These are phyloP conservation scores for Nibea coibor DNA, from an alignment of 2,113 vertebrate species.

Conservation along the genomic window DNA sequence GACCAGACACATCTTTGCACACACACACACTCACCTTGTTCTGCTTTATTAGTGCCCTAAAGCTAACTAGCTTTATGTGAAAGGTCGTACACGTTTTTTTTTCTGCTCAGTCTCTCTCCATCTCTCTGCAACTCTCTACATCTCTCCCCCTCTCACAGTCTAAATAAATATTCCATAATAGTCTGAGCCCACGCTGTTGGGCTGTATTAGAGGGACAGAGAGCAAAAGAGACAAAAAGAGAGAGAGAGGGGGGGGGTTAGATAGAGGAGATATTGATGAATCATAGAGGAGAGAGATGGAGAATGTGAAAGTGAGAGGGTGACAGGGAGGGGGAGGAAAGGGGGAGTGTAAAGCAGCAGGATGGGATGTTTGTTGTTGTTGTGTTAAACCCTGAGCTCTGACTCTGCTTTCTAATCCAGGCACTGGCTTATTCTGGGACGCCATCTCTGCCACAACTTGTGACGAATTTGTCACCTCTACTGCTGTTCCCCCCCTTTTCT, in stretches of 20 bases:
- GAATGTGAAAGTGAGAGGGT: conserved; percentile 10
- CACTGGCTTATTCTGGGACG: conserved; percentile 26
- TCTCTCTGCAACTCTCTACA: conserved; percentile 35
- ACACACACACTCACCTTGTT: conserved; percentile 40
- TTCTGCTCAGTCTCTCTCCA: conserved; percentile 14
- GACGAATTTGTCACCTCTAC: conserved; percentile 56
- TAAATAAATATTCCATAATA: conserved; percentile 54
- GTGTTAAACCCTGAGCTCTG: conserved; percentile 31
- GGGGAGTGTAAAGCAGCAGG: not conserved
- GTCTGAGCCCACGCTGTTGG: conserved; percentile 48
- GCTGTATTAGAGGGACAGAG: conserved; percentile 24
- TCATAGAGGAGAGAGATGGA: conserved; percentile 33
- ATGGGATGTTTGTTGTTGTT: conserved; percentile 35
- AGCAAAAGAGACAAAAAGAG: conserved; percentile 2
- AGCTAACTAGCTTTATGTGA: conserved; percentile 38
- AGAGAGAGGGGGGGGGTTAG: not conserved
- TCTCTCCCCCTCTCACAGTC: conserved; percentile 53
- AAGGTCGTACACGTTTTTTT: conserved; percentile 33
- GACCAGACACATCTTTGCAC: conserved; percentile 29
- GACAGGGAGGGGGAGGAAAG: not conserved
- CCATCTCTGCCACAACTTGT: conserved; percentile 24
- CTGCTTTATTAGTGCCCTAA: conserved; percentile 39
- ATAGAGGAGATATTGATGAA: conserved; percentile 27
- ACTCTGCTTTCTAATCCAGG: conserved; percentile 33
- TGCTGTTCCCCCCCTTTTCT: not conserved